A percentile compares a stretch with the other conserved stretches of the same genome.
Evolutionary conservation across 2,113 vertebrate genomes (phyloP).

Genomic region (Psephotus haematonotus): DNA sequence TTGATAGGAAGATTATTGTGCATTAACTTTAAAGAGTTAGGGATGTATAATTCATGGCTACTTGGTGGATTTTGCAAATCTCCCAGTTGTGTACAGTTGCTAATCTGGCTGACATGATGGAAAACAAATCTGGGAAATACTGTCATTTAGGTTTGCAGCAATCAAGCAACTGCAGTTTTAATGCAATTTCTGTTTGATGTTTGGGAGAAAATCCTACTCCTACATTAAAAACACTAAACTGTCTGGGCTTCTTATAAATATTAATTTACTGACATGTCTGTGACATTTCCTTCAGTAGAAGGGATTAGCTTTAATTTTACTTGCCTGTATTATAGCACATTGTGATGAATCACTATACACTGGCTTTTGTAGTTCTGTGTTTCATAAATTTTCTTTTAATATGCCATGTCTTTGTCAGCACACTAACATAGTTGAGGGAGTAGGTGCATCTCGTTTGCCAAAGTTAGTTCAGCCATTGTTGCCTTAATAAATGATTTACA

Average conservation of each 20-base stretch:
- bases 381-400: not conserved
- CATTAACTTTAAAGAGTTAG: conserved; percentile 49
- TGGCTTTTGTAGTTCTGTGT: not conserved
- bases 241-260: conserved; percentile 7
- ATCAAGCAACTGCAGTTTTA: not conserved
- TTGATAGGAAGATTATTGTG: conserved; percentile 10
- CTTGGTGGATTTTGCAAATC: conserved; percentile 48
- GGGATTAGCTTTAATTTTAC: conserved; percentile 5
- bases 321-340: not conserved
- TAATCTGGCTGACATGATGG: conserved; percentile 58
- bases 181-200: not conserved
- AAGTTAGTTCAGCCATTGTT: not conserved
- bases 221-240: not conserved
- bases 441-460: not conserved
- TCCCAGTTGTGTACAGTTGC: conserved; percentile 23
- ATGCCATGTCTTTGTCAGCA: not conserved
- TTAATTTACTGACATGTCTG: not conserved
- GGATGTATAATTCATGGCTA: conserved; percentile 59
- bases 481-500: not conserved
- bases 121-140: conserved; percentile 18
- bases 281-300: not conserved
- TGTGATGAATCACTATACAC: not conserved
- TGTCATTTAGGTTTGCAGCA: not conserved
- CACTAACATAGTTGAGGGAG: not conserved
- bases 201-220: not conserved